Evolutionary conservation across 1,140 invertebrate species (phyloP).

Genomic region (Frieseomelitta varia): DNA sequence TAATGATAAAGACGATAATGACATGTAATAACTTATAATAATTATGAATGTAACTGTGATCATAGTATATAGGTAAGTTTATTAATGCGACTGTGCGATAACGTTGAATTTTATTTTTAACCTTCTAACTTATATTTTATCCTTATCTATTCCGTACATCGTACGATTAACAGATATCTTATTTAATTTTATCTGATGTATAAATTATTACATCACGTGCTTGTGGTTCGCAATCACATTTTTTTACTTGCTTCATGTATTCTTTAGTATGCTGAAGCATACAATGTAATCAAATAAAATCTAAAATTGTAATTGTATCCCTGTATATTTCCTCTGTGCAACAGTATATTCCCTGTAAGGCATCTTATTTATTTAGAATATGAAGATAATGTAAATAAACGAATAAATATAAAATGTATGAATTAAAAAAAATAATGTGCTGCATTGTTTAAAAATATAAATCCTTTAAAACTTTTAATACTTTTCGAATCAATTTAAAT

Average conservation of each 20-base stretch:
- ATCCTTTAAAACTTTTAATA: not conserved
- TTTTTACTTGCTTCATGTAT: slow-evolving; percentile 78
- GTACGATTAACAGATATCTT: slow-evolving; percentile 32
- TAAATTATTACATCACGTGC: slow-evolving; percentile 56
- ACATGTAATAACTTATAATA: slow-evolving; percentile 70
- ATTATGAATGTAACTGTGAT: slow-evolving; percentile 81
- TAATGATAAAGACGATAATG: slow-evolving; percentile 58
- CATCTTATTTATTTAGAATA: slow-evolving; percentile 36
- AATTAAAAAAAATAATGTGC: not conserved
- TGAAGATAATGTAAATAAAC: slow-evolving; percentile 1
- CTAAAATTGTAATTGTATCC: slow-evolving; percentile 65
- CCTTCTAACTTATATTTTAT: slow-evolving; percentile 60
- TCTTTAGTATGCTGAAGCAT: slow-evolving; percentile 64
- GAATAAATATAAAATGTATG: not conserved
- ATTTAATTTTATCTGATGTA: slow-evolving; percentile 57
- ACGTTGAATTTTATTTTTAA: slow-evolving; percentile 59
- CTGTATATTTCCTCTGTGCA: slow-evolving; percentile 30
- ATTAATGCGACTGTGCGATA: slow-evolving; percentile 64
- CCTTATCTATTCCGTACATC: slow-evolving; percentile 43
- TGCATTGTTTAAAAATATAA: not conserved
- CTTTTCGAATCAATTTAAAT: not conserved
- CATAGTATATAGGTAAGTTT: slow-evolving; percentile 79
- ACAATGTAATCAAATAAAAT: slow-evolving; percentile 71
- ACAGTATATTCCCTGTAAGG: slow-evolving; percentile 29
- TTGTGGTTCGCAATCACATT: slow-evolving; percentile 67